These are phyloP conservation scores for Bombylius major DNA, from an alignment of 2,888 invertebrate species.

Conservation along the genomic window DNA sequence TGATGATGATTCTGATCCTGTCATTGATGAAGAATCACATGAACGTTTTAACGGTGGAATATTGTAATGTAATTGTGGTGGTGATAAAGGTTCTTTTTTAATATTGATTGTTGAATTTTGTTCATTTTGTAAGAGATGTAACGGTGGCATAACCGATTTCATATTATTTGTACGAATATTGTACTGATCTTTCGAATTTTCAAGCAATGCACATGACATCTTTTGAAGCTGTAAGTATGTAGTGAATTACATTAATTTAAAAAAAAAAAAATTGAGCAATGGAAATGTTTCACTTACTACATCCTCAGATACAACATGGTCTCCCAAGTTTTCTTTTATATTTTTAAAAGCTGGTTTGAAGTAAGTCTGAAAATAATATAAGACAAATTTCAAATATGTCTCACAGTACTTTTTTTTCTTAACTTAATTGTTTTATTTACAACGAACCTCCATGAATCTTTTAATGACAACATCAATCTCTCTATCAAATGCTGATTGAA, in stretches of 20 bases:
- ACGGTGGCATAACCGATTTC: neutral
- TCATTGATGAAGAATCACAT: neutral
- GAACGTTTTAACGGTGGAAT: neutral
- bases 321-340: conserved; percentile 47
- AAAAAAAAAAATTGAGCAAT: neutral
- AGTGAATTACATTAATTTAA: neutral
- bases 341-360: conserved; percentile 50
- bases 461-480: conserved; percentile 47
- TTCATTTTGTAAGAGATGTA: neutral
- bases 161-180: conserved; percentile 15
- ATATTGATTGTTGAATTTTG: neutral
- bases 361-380: conserved; percentile 38
- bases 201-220: conserved; percentile 33
- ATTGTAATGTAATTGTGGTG: neutral
- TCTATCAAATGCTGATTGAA: conserved; percentile 47
- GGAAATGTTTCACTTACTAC: conserved; percentile 29
- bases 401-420: neutral
- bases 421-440: neutral
- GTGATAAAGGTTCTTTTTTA: neutral
- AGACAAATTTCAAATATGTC: neutral
- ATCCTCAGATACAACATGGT: conserved; percentile 44
- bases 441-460: conserved; percentile 44
- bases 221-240: conserved; percentile 25
- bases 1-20: neutral
- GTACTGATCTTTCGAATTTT: conserved; percentile 34